These are phyloP conservation scores for Sinocyclocheilus maitianheensis DNA, from an alignment of 2,113 vertebrate species.

Conservation along the genomic window DNA sequence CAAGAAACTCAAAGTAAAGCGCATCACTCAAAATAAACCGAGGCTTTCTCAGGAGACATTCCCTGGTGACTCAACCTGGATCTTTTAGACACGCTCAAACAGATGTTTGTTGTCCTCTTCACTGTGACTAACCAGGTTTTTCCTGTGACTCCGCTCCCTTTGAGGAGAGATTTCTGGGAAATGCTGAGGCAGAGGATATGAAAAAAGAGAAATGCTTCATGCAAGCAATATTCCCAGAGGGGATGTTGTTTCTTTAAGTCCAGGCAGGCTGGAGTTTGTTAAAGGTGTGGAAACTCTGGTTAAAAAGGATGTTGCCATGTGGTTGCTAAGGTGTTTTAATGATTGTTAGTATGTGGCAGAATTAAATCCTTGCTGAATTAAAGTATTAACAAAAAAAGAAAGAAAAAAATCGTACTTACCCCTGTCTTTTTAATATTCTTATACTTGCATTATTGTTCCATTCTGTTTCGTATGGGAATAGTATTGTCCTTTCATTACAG, in stretches of 20 bases:
- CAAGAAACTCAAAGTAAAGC: conserved; percentile 24
- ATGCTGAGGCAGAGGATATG: conserved; percentile 26
- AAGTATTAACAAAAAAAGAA: not conserved
- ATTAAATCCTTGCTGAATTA: not conserved
- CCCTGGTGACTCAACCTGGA: conserved; percentile 35
- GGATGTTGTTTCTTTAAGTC: conserved; percentile 5
- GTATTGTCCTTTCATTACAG: conserved; percentile 1
- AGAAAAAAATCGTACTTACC: not conserved
- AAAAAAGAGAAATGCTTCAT: conserved; percentile 1
- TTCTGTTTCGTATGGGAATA: conserved; percentile 2
- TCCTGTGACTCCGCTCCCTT: conserved; percentile 17
- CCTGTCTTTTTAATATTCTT: not conserved
- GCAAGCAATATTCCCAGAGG: not conserved
- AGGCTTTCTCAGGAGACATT: conserved; percentile 20
- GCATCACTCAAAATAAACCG: conserved; percentile 14
- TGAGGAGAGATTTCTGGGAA: conserved; percentile 40
- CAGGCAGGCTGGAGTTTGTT: not conserved
- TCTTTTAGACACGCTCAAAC: conserved; percentile 20
- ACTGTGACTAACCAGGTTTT: conserved; percentile 24
- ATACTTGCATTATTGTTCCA: not conserved
- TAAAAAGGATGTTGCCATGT: not conserved
- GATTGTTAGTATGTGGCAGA: not conserved
- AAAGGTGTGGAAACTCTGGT: not conserved
- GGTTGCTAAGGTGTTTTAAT: not conserved
- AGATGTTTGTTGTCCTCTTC: conserved; percentile 31